phyloP scores from a whole-genome alignment of 1,140 invertebrate genomes.

The Anagrus nilaparvatae region DNA sequence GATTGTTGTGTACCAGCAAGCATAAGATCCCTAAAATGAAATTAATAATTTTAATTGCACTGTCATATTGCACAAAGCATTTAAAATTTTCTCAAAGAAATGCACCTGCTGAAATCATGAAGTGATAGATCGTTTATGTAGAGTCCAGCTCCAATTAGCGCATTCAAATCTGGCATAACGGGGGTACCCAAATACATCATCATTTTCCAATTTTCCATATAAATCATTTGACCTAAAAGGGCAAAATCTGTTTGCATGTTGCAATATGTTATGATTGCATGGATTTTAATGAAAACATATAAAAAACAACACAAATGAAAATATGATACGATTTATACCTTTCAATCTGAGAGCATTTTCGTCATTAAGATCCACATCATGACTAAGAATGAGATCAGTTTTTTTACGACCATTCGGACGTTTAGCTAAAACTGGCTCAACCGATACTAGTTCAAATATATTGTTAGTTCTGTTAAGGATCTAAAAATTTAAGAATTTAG shows the following conservation, averaged over 20 bases:
- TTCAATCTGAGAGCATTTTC: constrained; percentile 68
- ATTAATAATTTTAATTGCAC: constrained; percentile 14
- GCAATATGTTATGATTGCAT: too few species aligned
- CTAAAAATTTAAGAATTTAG: constrained; percentile 41
- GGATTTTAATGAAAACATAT: too few species aligned
- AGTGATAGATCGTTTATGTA: constrained; percentile 97
- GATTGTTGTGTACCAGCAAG: constrained; percentile 94
- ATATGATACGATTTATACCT: constrained; percentile 46
- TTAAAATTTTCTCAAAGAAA: constrained; percentile 1
- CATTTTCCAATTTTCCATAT: constrained; percentile 95
- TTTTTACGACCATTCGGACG: constrained; percentile 44
- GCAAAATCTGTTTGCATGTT: too few species aligned
- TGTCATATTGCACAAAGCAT: not conserved
- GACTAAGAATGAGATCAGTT: constrained; percentile 47
- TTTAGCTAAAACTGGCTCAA: constrained; percentile 66
- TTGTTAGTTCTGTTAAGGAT: constrained; percentile 91
- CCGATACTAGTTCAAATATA: constrained; percentile 88
- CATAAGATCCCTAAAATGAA: constrained; percentile 72
- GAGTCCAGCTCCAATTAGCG: constrained; percentile 77
- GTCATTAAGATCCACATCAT: constrained; percentile 51
- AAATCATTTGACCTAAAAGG: constrained; percentile 88
- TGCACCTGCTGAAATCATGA: constrained; percentile 90
- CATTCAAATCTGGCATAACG: constrained; percentile 86
- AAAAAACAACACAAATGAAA: too few species aligned
- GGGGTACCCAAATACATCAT: constrained; percentile 94